A percentile compares a stretch with the other conserved stretches of the same genome.
Conservation (phyloP, 2,113 vertebrate species). For the Plecturocebus donacophilus region DNA sequence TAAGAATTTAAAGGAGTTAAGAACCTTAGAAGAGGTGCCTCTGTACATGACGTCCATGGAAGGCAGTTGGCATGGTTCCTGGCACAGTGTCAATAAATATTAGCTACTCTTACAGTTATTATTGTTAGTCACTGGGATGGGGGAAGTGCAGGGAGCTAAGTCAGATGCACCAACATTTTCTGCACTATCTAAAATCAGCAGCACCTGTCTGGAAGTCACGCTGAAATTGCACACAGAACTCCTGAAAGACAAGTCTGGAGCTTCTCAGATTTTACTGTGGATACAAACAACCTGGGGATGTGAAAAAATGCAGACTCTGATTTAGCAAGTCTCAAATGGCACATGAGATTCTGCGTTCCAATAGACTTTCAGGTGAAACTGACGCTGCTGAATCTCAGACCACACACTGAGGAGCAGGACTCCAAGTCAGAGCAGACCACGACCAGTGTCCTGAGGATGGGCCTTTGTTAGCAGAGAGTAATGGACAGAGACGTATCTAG, state of each 20-base stretch:
- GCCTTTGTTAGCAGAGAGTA: neutral
- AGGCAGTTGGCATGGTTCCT: neutral
- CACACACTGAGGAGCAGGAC: neutral
- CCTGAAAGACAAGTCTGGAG: neutral
- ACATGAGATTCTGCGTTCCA: neutral
- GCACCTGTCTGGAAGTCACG: neutral
- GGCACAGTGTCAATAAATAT: neutral
- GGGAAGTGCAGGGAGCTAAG: neutral
- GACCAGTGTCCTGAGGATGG: neutral
- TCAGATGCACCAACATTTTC: neutral
- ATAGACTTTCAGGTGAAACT: neutral
- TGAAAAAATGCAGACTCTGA: neutral
- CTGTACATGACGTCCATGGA: fast-evolving
- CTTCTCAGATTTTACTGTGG: neutral
- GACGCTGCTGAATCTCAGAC: neutral
- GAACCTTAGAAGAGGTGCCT: neutral
- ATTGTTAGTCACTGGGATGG: neutral
- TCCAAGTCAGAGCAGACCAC: neutral
- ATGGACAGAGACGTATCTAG: neutral
- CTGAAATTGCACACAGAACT: neutral
- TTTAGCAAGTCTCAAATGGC: neutral
- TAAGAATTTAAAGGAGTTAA: neutral
- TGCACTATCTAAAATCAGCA: neutral
- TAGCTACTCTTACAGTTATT: neutral
- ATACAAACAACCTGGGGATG: neutral